A percentile compares a stretch with the other conserved stretches of the same genome.
These are phyloP conservation scores for Nemopilema nomurai DNA, from an alignment of 30 jellyfish, hydroid and myxozoan genomes.

Conservation along the genomic window DNA sequence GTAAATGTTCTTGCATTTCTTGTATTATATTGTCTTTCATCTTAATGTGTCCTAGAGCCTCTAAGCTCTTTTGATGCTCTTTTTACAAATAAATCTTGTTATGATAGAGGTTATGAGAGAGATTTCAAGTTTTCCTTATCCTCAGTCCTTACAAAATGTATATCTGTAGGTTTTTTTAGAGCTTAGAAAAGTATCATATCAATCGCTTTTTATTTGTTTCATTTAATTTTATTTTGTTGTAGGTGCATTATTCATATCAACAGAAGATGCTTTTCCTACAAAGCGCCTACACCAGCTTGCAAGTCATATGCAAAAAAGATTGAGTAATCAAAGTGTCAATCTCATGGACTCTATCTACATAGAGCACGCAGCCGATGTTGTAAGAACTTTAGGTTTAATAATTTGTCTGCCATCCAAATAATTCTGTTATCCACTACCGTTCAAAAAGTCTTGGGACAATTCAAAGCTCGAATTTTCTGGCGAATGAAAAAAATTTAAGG, in stretches of 20 bases:
- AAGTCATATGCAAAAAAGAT: conserved; percentile 25
- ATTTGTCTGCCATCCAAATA: no score
- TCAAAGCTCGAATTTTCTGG: no score
- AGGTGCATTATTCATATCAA: conserved; percentile 84
- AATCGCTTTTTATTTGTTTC: neutral
- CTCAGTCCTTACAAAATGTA: no score
- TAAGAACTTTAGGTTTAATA: conserved; percentile 14
- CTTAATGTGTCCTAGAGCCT: neutral
- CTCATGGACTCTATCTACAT: conserved; percentile 74
- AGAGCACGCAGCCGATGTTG: conserved; percentile 94
- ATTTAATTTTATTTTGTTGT: neutral
- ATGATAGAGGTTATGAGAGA: no score
- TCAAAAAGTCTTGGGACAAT: no score
- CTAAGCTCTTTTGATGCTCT: neutral
- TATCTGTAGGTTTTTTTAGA: no score
- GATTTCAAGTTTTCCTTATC: neutral
- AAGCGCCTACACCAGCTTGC: conserved; percentile 88
- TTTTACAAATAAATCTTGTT: no score
- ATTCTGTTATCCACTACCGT: no score
- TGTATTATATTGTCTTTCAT: neutral
- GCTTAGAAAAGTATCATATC: no score
- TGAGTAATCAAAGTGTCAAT: neutral
- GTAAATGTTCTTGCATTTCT: neutral
- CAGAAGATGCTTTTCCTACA: conserved; percentile 96
- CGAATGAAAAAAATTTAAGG: no score